Percentiles rank a stretch among this genome's conserved stretches.
Evolutionary conservation across 2,797 vertebrate genomes (phyloP).

Genomic region (Cyprinella venusta): DNA sequence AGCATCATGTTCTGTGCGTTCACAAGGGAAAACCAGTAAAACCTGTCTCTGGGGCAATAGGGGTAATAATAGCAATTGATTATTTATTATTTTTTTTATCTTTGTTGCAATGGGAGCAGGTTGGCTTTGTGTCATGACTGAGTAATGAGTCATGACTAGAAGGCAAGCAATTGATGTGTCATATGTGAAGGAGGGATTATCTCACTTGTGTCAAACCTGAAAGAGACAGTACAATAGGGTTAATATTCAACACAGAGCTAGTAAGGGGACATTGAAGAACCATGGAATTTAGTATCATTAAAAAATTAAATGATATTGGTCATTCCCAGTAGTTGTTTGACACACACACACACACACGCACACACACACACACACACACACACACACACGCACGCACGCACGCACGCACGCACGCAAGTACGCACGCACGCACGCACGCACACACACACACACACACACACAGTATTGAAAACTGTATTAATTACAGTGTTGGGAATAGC

Average conservation of each 20-base stretch:
- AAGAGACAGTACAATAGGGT: neutral
- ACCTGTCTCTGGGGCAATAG: neutral
- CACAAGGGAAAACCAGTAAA: slow-evolving; percentile 2
- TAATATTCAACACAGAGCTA: neutral
- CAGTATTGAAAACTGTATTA: neutral
- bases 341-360: no score
- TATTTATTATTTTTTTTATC: neutral
- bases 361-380: no score
- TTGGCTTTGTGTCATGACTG: slow-evolving; percentile 5
- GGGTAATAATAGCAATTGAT: slow-evolving; percentile 8
- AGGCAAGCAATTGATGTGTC: neutral
- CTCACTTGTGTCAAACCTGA: neutral
- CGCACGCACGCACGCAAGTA: no score
- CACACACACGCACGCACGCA: no score
- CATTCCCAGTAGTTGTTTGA: neutral
- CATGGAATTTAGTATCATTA: neutral
- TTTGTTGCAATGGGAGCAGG: slow-evolving; percentile 29
- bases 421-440: no score
- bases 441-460: no score
- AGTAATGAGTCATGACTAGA: neutral
- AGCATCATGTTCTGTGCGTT: neutral
- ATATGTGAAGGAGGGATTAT: neutral
- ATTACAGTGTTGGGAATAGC: neutral
- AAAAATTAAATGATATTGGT: neutral
- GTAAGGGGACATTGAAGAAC: neutral